phyloP scores from a whole-genome alignment of 1,140 invertebrate genomes.

The Drosophila repletoides region DNA sequence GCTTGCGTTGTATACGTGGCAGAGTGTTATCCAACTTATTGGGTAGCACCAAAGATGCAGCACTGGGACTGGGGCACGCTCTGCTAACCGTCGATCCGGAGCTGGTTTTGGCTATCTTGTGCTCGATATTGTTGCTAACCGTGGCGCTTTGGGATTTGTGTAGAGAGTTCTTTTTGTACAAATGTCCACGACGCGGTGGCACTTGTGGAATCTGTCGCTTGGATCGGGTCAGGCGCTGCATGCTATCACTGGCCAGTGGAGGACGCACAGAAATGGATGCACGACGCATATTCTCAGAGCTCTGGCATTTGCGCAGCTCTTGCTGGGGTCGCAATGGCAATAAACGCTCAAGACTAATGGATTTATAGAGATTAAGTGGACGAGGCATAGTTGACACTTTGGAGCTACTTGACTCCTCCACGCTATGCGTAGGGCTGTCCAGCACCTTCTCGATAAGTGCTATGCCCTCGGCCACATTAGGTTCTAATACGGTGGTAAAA shows the following conservation, averaged over 20 bases:
- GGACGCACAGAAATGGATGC: conserved; percentile 29
- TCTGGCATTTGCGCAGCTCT: conserved; percentile 49
- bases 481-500: conserved; percentile 86
- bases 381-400: not conserved
- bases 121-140: conserved; percentile 64
- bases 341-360: conserved; percentile 58
- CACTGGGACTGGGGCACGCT: not conserved
- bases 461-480: conserved; percentile 61
- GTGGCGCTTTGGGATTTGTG: conserved; percentile 68
- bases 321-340: conserved; percentile 8
- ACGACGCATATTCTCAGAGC: conserved; percentile 35
- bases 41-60: conserved; percentile 33
- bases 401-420: conserved; percentile 30
- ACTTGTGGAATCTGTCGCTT: conserved; percentile 43
- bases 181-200: conserved; percentile 53
- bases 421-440: conserved; percentile 49
- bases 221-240: conserved; percentile 39
- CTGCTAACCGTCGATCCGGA: conserved; percentile 58
- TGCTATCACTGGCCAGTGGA: conserved; percentile 72
- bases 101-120: conserved; percentile 74
- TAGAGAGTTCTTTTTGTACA: conserved; percentile 69
- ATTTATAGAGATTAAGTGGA: conserved; percentile 48
- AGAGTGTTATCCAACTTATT: conserved; percentile 66
- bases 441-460: conserved; percentile 61
- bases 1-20: conserved; percentile 66